Base-by-base conservation (phyloP, 92 coral and sea anemone species). In the Phenganax marumi region DNA sequence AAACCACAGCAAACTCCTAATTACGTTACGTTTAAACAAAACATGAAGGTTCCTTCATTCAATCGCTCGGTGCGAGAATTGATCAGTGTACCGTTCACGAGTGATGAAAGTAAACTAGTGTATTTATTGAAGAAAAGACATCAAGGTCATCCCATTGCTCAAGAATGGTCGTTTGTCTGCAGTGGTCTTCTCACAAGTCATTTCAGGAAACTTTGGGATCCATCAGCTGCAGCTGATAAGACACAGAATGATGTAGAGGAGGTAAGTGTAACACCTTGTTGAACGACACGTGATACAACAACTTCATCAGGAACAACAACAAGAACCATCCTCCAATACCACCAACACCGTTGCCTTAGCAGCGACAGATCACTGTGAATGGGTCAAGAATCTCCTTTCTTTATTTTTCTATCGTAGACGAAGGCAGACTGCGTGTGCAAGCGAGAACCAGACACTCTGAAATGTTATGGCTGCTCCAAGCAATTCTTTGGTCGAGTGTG, bases 201-300 rank as follows among this genome's bases (percentile, higher is more conserved):
- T 80, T 92, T 92, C 76, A 80, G 92, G 80, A 87, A 85, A 65
- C 71, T 92, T 60, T 92, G 91, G 83, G 89, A 90, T 65, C 93
- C 91, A 8, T 90, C 97, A 33, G 50, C 54, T 53, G 77, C 64
- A 57, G 75, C 51, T 62, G 79, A 70, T 23, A 84, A 87, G 14
- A 54, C 70, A 25, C 76, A 16, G 63, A 70, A 86, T 9, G 39
- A 39, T 18, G 68, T 39, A 33, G 18, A 62, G 47, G 77, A 50
- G 77, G 55, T 72, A 46, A 66, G 72, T 66, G 43, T 33, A 33
- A 33, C 43, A 33, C 2, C 43, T 33, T 33, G 43, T 33, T 33
- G 3, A 1, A 33, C 43, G 43, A 33, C 43, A 33, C 43, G 5
- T 33, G 43, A 33, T 1, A 33, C 43, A 33, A 33, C 3, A 33